Evolutionary conservation across 2,797 vertebrate species (phyloP).

Genomic region (Scomberomorus guttatus): DNA sequence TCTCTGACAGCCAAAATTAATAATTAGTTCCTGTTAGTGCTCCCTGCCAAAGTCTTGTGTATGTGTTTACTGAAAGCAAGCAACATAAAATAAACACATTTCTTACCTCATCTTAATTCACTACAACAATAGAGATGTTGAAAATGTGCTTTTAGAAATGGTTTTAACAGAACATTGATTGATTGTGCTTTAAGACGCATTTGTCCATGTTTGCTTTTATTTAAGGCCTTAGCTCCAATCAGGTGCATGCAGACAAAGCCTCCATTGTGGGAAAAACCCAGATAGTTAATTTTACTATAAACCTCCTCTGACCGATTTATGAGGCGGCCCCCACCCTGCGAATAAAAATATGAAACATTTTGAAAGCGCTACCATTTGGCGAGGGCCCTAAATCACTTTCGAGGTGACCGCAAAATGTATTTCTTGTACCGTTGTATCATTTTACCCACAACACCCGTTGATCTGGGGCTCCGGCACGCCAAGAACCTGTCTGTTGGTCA

Average conservation of each 20-base stretch:
- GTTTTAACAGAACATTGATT: constrained; percentile 49
- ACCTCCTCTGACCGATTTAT: constrained; percentile 65
- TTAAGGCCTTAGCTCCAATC: constrained; percentile 53
- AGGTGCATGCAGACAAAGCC: constrained; percentile 73
- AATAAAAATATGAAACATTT: constrained; percentile 68
- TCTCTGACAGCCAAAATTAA: constrained; percentile 26
- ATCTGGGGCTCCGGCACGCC: constrained; percentile 46
- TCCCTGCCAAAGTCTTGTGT: constrained; percentile 26
- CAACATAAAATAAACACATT: too few species aligned
- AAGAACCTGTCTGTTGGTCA: constrained; percentile 70
- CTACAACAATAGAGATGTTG: constrained; percentile 41
- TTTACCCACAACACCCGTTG: constrained; percentile 63
- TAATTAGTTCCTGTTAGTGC: constrained; percentile 15
- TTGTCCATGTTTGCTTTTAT: constrained; percentile 49
- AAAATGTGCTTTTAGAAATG: constrained; percentile 28
- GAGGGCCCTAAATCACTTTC: constrained; percentile 60
- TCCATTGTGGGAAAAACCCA: constrained; percentile 63
- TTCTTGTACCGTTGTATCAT: constrained; percentile 69
- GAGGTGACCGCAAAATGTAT: constrained; percentile 62
- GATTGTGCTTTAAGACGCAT: constrained; percentile 29
- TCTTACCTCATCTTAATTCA: constrained; percentile 35
- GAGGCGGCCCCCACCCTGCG: constrained; percentile 49
- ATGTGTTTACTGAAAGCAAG: constrained; percentile 35
- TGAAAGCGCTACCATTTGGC: constrained; percentile 53
- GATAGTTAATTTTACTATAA: constrained; percentile 63